phyloP scores from a whole-genome alignment of 2,888 invertebrate genomes.

The Macrophya annulata region DNA sequence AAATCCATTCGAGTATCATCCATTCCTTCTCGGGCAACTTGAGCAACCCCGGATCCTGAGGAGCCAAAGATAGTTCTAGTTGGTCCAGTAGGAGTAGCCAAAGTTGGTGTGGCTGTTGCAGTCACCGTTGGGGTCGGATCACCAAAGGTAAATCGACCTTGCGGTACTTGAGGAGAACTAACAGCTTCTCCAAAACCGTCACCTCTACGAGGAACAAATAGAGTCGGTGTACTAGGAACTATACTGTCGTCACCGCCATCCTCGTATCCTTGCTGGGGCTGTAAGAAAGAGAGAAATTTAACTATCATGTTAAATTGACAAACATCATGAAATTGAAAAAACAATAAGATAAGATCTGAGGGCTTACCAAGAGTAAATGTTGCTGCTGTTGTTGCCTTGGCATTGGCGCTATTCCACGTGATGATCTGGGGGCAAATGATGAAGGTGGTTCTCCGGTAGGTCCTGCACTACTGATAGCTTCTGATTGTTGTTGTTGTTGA shows the following conservation, averaged over 20 bases:
- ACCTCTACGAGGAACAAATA: constrained; percentile 91
- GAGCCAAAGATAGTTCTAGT: constrained; percentile 71
- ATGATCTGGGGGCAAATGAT: constrained; percentile 73
- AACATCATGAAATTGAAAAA: constrained; percentile 3
- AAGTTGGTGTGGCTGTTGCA: constrained; percentile 72
- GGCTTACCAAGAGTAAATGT: constrained; percentile 79
- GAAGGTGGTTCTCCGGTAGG: constrained; percentile 76
- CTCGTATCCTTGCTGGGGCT: constrained; percentile 82
- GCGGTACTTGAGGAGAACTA: constrained; percentile 91
- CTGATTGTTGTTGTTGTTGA: constrained; percentile 83
- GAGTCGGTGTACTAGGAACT: constrained; percentile 94
- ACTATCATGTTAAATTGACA: not conserved
- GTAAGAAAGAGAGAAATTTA: constrained; percentile 55
- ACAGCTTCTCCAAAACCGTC: constrained; percentile 96
- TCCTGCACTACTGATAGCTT: constrained; percentile 88
- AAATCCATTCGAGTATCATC: constrained; percentile 90
- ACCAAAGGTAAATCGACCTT: constrained; percentile 85
- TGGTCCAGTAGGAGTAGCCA: constrained; percentile 65
- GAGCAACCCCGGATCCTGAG: constrained; percentile 76
- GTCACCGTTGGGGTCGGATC: constrained; percentile 79
- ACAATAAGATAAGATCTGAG: not conserved
- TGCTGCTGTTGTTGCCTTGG: constrained; percentile 80
- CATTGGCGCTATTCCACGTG: constrained; percentile 81
- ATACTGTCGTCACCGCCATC: constrained; percentile 89
- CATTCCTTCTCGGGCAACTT: constrained; percentile 84